Base-by-base conservation (phyloP, 2,888 invertebrate genomes). In the Andrena dorsata region DNA sequence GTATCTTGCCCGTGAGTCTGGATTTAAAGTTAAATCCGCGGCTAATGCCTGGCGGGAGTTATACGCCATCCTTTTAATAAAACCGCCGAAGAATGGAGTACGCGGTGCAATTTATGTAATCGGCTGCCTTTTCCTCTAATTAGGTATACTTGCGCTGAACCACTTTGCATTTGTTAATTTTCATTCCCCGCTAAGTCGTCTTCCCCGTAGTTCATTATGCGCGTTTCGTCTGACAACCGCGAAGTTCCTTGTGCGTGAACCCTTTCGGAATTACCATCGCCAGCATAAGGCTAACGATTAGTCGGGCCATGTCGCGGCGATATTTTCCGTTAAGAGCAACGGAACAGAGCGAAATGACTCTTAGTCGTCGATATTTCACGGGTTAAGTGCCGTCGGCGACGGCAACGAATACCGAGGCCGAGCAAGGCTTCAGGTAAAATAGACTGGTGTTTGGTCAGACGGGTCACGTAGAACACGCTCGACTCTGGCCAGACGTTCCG, bases 11-110 rank as follows among this genome's bases (percentile, higher is more conserved):
- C 49, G 71, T 56, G 60, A 35, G 32, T 74, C 64, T 61, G 76
- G 86, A 76, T 86, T 87, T 87, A 87, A 87, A 87, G 85, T 84
- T 82, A 87, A 84, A 86, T 87, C 87, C 80, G 53, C 41, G 53
- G 64, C 49, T 82, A 87, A 84, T 82, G 71, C 68, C 49, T 28
- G 51, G 30, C 20, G 10, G 47, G 69, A 80, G 69, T 77, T 82
- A 73, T 56, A 68, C 60, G 65, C 51, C 64, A 16, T 71, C 70
- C 65, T 72, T 82, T 80, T 77, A 82, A 84, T 84, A 82, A 84
- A 87, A 82, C 64, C 69, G 8, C 56, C 61, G 60, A 77, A 76
- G 84, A 84, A 79, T 76, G 20, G 66, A 74, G 68, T 60, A 47
- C 71, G 16, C 20, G 7, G 3, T n/a, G 47, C 70, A 68, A 74